Evolutionary conservation across 2,113 vertebrate species (phyloP), one percentile per base, ranked within the genome.

Genomic region (Anolis sagrei): DNA sequence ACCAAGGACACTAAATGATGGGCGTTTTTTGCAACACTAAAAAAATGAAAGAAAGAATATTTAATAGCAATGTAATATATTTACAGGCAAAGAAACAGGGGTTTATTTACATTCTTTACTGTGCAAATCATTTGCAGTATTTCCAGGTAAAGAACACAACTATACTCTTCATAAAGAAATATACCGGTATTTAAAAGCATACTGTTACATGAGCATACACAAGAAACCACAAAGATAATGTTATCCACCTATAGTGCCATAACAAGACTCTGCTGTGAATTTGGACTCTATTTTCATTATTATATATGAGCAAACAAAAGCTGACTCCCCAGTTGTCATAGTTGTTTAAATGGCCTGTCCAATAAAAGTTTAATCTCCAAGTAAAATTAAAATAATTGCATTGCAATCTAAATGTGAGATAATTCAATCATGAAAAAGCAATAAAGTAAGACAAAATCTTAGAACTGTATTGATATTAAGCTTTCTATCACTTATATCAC

Each of bases 231-330:
- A 10, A 18, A 36, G 88, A 10, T 86, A 51, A 90, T 84, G 74
- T 19, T 82, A 81, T 78, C 61, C 48, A 1, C 64, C 64, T 58
- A 25, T 61, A 14, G 7, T 70, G 84, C 39, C 83, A 83, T 84
- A 84, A 7, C n/a, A 90, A 82, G 88, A 5, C 3, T 86, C 58
- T 5, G 62, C 82, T 0, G 0, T 48, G n/a, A 80, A 76, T 73
- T 32, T 82, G 79, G 29, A 5, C 23, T 86, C 9, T n/a, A 49
- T 85, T 84, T 87, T 87, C 83, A 89, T 1, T 27, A 72, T 29
- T 89, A 18, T 0, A 48, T 48, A 61, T 77, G 49, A 27, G 70
- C 49, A 88, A 90, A 86, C 1, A 73, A 44, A 2, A 58, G 34
- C 82, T 72, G 80, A 87, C 49, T 21, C 81, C 81, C 51, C 86